Percentiles rank a stretch among this genome's conserved stretches.
Evolutionary conservation across 2,113 vertebrate genomes (phyloP).

Genomic region (Entosphenus tridentatus): DNA sequence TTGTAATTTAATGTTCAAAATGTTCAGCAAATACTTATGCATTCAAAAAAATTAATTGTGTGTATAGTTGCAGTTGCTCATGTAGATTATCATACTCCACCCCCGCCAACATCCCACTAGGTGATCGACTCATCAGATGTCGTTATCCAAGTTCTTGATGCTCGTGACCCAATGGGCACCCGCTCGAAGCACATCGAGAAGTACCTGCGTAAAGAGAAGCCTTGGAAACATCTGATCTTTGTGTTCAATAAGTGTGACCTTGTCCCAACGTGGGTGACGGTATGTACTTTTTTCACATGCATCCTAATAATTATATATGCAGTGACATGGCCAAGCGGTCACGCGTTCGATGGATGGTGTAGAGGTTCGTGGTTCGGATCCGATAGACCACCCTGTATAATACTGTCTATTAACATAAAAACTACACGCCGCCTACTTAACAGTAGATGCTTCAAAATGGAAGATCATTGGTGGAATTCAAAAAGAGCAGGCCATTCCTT

Average conservation of each 20-base stretch:
- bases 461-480: no score
- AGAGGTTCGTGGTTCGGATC: no score
- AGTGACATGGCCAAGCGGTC: no score
- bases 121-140: conserved; percentile 94
- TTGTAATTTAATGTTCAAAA: background rate
- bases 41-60: background rate
- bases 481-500: no score
- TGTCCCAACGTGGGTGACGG: conserved; percentile 83
- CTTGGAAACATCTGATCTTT: conserved; percentile 92
- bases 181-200: conserved; percentile 66
- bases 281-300: conserved; percentile 21
- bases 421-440: no score
- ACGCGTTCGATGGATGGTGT: no score
- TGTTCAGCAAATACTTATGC: background rate
- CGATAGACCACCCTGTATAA: no score
- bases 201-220: conserved; percentile 84
- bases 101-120: conserved; percentile 17
- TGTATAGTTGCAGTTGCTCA: background rate
- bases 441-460: no score
- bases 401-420: no score
- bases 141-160: conserved; percentile 86
- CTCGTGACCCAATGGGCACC: conserved; percentile 79
- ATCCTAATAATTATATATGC: no score
- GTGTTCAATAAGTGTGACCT: conserved; percentile 96
- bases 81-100: no score